Evolutionary conservation across 2,888 invertebrate species (phyloP).

Genomic region (Cerceris ruficornis): DNA sequence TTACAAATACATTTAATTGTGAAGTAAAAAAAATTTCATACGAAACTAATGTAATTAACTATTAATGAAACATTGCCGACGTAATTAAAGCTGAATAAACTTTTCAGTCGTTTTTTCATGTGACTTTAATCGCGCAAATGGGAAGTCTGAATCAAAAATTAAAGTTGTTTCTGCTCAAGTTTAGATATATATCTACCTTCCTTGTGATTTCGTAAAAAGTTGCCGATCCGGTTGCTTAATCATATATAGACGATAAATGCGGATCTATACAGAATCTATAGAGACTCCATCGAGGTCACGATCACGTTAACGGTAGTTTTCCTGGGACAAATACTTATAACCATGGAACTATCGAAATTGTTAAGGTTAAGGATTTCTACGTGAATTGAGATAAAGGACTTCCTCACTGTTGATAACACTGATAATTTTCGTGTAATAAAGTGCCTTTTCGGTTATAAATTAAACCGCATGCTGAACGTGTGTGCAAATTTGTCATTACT

Average conservation of each 20-base stretch:
- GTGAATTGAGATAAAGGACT: background rate
- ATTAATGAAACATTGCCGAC: too few relatives aligned
- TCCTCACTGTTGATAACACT: too few relatives aligned
- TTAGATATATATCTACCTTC: conserved; percentile 1
- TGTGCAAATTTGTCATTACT: too few relatives aligned
- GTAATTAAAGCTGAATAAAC: too few relatives aligned
- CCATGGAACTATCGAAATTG: conserved; percentile 32
- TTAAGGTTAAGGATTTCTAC: background rate
- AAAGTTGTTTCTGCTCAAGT: conserved; percentile 23
- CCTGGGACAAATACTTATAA: conserved; percentile 43
- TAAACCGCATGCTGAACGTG: too few relatives aligned
- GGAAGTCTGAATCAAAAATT: background rate
- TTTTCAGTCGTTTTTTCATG: too few relatives aligned
- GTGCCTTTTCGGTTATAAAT: too few relatives aligned
- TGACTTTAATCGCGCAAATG: too few relatives aligned
- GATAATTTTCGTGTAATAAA: too few relatives aligned
- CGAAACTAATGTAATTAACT: too few relatives aligned
- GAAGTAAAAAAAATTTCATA: too few relatives aligned
- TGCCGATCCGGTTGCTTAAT: conserved; percentile 39
- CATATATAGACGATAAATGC: conserved; percentile 46
- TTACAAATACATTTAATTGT: too few relatives aligned
- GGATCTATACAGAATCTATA: conserved; percentile 61
- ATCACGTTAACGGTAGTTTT: conserved; percentile 66
- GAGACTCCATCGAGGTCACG: conserved; percentile 62
- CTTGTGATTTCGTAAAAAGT: conserved; percentile 38